Base-by-base conservation (phyloP, 2,888 invertebrate genomes). In the Machimus atricapillus region DNA sequence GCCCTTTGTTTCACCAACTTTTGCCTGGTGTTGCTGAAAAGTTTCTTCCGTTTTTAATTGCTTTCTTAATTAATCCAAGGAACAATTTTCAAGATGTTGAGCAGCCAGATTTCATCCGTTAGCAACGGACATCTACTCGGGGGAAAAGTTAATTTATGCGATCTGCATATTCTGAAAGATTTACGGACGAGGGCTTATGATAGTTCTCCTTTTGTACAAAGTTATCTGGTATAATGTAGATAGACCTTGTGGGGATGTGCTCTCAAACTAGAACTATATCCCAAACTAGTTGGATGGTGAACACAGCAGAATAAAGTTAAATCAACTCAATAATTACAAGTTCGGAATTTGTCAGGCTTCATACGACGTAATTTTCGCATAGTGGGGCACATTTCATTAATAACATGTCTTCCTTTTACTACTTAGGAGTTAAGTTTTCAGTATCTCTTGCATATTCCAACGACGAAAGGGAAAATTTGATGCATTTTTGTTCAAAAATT, bases 11-110 rank as follows among this genome's bases (percentile, higher is more conserved):
- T 34, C 77, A 77, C 52, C 43, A 86, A 58, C 56, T 77, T 86
- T 58, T 56, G 40, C 77, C 56, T 34, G 58, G 27, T 66, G 66
- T 78, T 78, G 34, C 52, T 40, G 40, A 27, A 58, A 86, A 86
- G 77, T 77, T 86, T 77, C 77, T 86, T 77, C 52, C 52, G 58
- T 86, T 86, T 86, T 46, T 86, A 86, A 86, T 86, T 86, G 77
- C 86, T 86, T 86, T 86, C 77, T 86, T 86, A 86, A 86, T 86
- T 86, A 86, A 77, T 86, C 77, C 46, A 52, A 52, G 56, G 46
- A 19, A 73, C 27, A 77, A 46, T 86, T 86, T 77, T 77, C 34
- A 77, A 76, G 46, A 74, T 85, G 74, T 85, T 85, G 40, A 74
- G 31, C 58, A 76, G 66, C 27, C 79, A 78, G 78, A 78, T 78